phyloP scores from a whole-genome alignment of 2,888 invertebrate species.

The Encarsia formosa region DNA sequence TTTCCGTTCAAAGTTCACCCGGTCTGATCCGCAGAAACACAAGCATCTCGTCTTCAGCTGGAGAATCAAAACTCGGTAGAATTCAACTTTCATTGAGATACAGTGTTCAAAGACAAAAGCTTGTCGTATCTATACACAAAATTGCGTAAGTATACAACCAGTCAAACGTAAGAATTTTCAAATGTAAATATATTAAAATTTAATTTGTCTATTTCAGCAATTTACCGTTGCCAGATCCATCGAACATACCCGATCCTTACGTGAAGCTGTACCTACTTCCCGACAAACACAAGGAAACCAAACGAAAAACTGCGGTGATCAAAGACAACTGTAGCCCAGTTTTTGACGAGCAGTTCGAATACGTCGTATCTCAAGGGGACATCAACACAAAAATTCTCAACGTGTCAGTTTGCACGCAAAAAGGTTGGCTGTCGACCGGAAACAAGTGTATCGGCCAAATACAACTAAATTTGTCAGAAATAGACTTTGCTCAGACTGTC shows the following conservation, averaged over 20 bases:
- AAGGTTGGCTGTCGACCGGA: slow-evolving; percentile 74
- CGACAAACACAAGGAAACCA: slow-evolving; percentile 78
- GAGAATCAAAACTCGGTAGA: slow-evolving; percentile 72
- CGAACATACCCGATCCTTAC: slow-evolving; percentile 84
- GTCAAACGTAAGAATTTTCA: neutral
- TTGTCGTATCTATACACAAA: slow-evolving; percentile 83
- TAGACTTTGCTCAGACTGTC: slow-evolving; percentile 65
- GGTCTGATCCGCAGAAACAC: slow-evolving; percentile 59
- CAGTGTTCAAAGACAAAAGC: slow-evolving; percentile 75
- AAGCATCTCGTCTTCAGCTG: slow-evolving; percentile 62
- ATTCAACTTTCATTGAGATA: slow-evolving; percentile 83
- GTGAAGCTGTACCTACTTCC: slow-evolving; percentile 84
- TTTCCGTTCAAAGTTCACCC: slow-evolving; percentile 29
- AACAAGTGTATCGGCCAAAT: slow-evolving; percentile 82
- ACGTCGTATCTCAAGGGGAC: slow-evolving; percentile 77
- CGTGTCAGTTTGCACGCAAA: slow-evolving; percentile 84
- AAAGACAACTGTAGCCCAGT: slow-evolving; percentile 89
- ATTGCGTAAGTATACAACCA: slow-evolving; percentile 68
- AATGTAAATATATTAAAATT: neutral
- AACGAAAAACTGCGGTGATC: slow-evolving; percentile 77
- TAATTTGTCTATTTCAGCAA: slow-evolving; percentile 55
- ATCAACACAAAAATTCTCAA: slow-evolving; percentile 73
- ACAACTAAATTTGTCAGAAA: slow-evolving; percentile 62
- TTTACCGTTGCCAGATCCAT: slow-evolving; percentile 75
- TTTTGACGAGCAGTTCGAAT: slow-evolving; percentile 89